Conservation (phyloP, 2,797 vertebrate genomes). For the Luscinia megarhynchos region DNA sequence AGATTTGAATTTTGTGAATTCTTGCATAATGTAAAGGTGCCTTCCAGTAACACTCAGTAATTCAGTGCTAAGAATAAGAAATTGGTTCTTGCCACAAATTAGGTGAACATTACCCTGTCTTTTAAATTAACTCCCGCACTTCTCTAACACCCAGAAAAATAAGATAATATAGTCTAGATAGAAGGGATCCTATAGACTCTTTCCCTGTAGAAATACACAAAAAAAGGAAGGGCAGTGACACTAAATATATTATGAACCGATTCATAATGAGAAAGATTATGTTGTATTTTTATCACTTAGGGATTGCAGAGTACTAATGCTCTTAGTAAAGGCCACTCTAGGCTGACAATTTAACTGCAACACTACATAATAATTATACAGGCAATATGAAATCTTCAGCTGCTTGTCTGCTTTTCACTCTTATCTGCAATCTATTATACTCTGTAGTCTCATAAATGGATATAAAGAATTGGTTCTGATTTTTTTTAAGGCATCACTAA, state of each 20-base stretch:
- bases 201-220: neutral
- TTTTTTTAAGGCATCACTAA: constrained; percentile 44
- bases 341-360: constrained; percentile 14
- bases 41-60: neutral
- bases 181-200: neutral
- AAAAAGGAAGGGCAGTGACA: neutral
- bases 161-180: neutral
- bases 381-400: constrained; percentile 48
- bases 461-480: constrained; percentile 40
- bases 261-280: constrained; percentile 6
- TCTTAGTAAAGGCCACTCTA: neutral
- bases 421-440: constrained; percentile 33
- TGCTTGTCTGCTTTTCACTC: constrained; percentile 43
- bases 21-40: neutral
- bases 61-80: neutral
- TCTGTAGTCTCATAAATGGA: constrained; percentile 38
- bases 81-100: neutral
- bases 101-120: neutral
- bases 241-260: neutral
- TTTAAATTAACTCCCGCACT: neutral
- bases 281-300: constrained; percentile 20
- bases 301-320: constrained; percentile 15
- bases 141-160: neutral
- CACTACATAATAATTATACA: constrained; percentile 25
- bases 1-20: neutral